Conservation (phyloP, 2,888 invertebrate species). For the Rosalia funebris region DNA sequence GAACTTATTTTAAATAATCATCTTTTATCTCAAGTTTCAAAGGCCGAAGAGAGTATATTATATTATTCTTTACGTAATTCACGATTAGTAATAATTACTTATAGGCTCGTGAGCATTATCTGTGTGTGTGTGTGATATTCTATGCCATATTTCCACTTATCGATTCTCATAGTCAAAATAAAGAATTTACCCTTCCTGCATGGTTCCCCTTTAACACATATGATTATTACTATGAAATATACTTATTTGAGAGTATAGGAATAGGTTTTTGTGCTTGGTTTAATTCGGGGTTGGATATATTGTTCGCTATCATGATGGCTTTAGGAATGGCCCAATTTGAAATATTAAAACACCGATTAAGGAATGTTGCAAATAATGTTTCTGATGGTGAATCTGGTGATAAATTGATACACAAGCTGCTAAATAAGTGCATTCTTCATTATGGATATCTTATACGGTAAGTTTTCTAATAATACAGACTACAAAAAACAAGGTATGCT, state of each 20-base stretch:
- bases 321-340: slow-evolving; percentile 37
- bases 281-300: slow-evolving; percentile 37
- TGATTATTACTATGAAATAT: slow-evolving; percentile 37
- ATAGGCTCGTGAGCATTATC: slow-evolving; percentile 24
- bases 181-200: slow-evolving; percentile 38
- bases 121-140: slow-evolving; percentile 24
- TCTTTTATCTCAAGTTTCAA: slow-evolving; percentile 28
- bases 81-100: slow-evolving; percentile 28
- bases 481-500: too few relatives aligned
- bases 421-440: slow-evolving; percentile 37
- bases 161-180: slow-evolving; percentile 22
- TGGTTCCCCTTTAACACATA: slow-evolving; percentile 43
- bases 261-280: slow-evolving; percentile 37
- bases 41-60: slow-evolving; percentile 29
- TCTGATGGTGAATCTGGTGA: slow-evolving; percentile 5
- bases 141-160: slow-evolving; percentile 37
- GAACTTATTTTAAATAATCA: slow-evolving; percentile 33
- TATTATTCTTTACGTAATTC: slow-evolving; percentile 22
- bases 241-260: slow-evolving; percentile 28
- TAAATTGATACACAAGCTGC: slow-evolving; percentile 8
- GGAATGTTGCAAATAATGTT: not conserved
- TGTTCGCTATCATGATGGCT: slow-evolving; percentile 37
- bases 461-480: too few relatives aligned
- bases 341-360: slow-evolving; percentile 37
- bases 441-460: slow-evolving; percentile 35